phyloP scores from a whole-genome alignment of 2,113 vertebrate genomes.

The Neotoma lepida region DNA sequence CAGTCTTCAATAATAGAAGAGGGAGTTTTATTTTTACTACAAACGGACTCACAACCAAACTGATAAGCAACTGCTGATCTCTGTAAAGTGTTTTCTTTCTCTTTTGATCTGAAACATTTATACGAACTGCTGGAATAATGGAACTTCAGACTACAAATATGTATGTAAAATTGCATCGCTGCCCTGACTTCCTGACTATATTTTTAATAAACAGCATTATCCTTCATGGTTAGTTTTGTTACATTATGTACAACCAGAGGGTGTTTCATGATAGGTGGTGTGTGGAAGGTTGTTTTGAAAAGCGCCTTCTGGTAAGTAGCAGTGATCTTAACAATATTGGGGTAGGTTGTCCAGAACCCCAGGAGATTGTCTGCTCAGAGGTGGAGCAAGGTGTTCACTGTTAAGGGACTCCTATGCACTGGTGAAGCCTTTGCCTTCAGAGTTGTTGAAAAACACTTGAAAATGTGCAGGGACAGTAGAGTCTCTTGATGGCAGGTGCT shows the following conservation, averaged over 20 bases:
- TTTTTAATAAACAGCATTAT: slow-evolving; percentile 83
- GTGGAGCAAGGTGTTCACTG: neutral
- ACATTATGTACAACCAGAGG: slow-evolving; percentile 50
- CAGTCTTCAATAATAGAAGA: slow-evolving; percentile 71
- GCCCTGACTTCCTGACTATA: slow-evolving; percentile 81
- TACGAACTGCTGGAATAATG: slow-evolving; percentile 82
- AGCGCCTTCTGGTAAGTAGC: slow-evolving; percentile 8
- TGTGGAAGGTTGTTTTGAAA: slow-evolving; percentile 19
- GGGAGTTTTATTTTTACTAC: slow-evolving; percentile 76
- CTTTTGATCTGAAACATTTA: slow-evolving; percentile 76
- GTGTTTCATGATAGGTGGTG: neutral
- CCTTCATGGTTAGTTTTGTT: slow-evolving; percentile 78
- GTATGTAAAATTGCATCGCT: slow-evolving; percentile 81
- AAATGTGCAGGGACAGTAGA: too few relatives aligned
- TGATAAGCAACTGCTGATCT: slow-evolving; percentile 73
- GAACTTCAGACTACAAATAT: slow-evolving; percentile 78
- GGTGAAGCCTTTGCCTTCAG: neutral
- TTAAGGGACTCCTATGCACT: neutral
- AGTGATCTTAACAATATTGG: neutral
- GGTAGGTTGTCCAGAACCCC: neutral
- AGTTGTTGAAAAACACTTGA: neutral
- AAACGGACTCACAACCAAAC: slow-evolving; percentile 72
- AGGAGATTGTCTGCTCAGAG: neutral
- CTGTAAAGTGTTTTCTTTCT: slow-evolving; percentile 74
- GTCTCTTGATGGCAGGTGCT: neutral